phyloP scores from a whole-genome alignment of 2,888 invertebrate species.

The Pyrocoelia pectoralis region DNA sequence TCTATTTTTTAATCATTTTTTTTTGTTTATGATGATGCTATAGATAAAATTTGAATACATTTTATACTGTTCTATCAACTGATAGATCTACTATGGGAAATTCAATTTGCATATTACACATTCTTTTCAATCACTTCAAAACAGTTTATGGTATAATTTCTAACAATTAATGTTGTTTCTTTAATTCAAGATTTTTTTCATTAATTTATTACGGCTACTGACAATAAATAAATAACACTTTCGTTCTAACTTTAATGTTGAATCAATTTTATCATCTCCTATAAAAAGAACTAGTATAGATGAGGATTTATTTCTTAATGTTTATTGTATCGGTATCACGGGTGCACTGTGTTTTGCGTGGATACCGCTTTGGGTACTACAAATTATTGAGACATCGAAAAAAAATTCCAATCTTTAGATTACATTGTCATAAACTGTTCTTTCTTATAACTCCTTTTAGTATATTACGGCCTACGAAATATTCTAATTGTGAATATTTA shows the following conservation, averaged over 20 bases:
- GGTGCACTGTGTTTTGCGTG: background rate
- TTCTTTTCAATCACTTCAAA: conserved; percentile 27
- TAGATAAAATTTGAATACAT: conserved; percentile 31
- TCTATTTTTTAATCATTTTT: conserved; percentile 32
- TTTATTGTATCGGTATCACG: background rate
- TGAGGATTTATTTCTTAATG: background rate
- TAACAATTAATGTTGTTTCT: conserved; percentile 13
- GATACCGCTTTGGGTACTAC: background rate
- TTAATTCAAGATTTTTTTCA: background rate
- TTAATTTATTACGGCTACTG: conserved; percentile 5
- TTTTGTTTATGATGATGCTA: conserved; percentile 35
- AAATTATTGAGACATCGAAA: background rate
- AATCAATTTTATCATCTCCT: background rate
- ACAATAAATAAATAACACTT: conserved; percentile 4
- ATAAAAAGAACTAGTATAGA: background rate
- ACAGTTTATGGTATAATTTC: conserved; percentile 27
- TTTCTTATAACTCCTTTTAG: too few species aligned
- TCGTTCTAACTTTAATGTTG: background rate
- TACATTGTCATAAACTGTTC: background rate
- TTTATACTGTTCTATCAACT: conserved; percentile 18
- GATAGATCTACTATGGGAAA: conserved; percentile 27
- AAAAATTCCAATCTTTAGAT: background rate
- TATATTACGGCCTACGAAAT: too few species aligned
- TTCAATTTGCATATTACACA: conserved; percentile 32
- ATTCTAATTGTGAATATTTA: too few species aligned